A percentile compares a stretch with the other conserved stretches of the same genome.
Evolutionary conservation across 2,113 vertebrate genomes (phyloP).

Genomic region (Grammomys surdaster): DNA sequence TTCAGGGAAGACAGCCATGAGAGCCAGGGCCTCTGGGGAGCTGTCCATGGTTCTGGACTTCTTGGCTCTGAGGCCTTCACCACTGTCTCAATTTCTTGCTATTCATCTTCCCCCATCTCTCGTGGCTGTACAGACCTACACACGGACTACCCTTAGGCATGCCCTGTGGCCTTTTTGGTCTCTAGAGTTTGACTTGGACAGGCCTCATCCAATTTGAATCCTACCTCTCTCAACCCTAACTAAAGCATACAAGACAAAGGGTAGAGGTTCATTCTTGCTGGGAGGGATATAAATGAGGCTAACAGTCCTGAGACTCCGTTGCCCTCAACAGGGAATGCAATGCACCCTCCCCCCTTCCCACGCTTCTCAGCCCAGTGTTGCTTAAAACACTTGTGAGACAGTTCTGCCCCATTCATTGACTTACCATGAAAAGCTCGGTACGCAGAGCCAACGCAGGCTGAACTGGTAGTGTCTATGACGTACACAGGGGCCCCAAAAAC

Average conservation of each 20-base stretch:
- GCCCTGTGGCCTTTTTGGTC: accelerated
- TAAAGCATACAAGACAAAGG: background rate
- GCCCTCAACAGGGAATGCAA: background rate
- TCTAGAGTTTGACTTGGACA: background rate
- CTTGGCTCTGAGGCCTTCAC: background rate
- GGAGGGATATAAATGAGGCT: background rate
- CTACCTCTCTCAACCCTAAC: background rate
- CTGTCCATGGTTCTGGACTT: constrained; percentile 78
- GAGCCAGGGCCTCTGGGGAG: accelerated
- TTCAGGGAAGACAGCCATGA: accelerated
- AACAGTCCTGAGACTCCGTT: background rate
- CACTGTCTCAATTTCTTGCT: background rate
- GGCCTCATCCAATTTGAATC: background rate
- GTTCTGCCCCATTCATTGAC: background rate
- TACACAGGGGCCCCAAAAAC: constrained; percentile 94
- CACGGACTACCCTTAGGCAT: background rate
- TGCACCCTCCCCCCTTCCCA: background rate
- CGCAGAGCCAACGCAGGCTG: constrained; percentile 94
- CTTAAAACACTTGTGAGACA: background rate
- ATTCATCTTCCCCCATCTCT: background rate
- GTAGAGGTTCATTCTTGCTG: background rate
- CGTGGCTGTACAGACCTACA: no score
- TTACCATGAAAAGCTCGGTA: constrained; percentile 96
- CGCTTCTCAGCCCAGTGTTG: background rate
- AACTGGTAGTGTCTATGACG: constrained; percentile 93